Percentiles rank a stretch among this genome's conserved stretches.
phyloP scores from a whole-genome alignment of 2,113 vertebrate genomes.

The Pterocles gutturalis region DNA sequence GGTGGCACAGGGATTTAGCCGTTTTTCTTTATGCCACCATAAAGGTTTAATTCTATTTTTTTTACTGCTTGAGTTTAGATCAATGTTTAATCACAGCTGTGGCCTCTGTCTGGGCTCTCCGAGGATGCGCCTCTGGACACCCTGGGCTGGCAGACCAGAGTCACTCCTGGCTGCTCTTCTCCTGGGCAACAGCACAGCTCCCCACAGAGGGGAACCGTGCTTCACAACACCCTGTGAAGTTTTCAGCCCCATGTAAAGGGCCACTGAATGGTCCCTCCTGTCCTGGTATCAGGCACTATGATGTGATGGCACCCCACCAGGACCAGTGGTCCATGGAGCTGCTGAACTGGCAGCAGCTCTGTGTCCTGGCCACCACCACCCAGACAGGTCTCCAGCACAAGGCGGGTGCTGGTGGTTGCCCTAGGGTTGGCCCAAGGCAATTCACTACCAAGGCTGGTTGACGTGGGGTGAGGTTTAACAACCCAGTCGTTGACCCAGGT shows the following conservation, averaged over 20 bases:
- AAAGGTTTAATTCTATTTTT: slow-evolving; percentile 33
- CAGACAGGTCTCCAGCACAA: neutral
- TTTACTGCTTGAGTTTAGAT: slow-evolving; percentile 33
- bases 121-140: accelerated
- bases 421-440: neutral
- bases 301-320: neutral
- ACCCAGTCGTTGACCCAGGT: neutral
- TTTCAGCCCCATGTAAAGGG: neutral
- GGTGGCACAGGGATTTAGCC: neutral
- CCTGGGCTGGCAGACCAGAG: neutral
- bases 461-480: accelerated
- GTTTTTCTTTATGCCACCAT: neutral
- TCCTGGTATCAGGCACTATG: accelerated
- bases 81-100: neutral
- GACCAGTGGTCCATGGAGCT: neutral
- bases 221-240: neutral
- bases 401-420: neutral
- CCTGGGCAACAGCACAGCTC: neutral
- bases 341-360: neutral
- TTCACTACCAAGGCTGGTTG: accelerated
- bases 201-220: accelerated
- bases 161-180: neutral
- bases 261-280: neutral
- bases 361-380: neutral
- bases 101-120: accelerated